A percentile compares a stretch with the other conserved stretches of the same genome.
phyloP scores from a whole-genome alignment of 2,113 vertebrate species.

The Illadopsis cleaveri region DNA sequence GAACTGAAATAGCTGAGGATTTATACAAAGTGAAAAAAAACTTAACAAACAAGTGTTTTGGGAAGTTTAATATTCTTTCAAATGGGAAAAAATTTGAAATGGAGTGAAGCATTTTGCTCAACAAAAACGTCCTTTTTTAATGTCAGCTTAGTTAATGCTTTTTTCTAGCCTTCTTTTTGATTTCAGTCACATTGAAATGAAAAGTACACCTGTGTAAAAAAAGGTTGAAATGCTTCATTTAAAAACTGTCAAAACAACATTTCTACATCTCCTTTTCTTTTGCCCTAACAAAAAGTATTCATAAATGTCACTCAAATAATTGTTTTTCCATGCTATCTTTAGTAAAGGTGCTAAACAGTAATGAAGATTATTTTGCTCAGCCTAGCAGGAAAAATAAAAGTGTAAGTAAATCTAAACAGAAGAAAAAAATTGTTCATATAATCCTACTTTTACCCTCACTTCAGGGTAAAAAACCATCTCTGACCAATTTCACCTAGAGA shows the following conservation, averaged over 20 bases:
- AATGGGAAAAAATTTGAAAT: neutral
- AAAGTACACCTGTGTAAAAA: neutral
- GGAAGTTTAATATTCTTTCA: neutral
- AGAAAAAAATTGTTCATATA: neutral
- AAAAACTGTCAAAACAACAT: neutral
- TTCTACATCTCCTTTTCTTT: neutral
- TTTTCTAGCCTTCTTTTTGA: neutral
- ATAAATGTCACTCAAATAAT: neutral
- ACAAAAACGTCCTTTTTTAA: neutral
- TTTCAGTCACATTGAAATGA: neutral
- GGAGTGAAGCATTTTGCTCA: neutral
- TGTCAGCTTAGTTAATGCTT: neutral
- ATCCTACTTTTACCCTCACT: neutral
- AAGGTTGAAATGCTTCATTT: neutral
- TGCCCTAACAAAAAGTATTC: neutral
- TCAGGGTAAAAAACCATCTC: neutral
- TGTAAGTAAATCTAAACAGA: neutral
- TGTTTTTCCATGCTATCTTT: neutral
- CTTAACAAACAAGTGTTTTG: neutral
- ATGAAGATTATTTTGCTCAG: neutral
- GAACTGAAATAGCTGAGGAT: neutral
- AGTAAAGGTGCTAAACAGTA: neutral
- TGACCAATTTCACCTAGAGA: neutral
- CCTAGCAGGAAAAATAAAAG: neutral
- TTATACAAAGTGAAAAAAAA: neutral